Base-by-base conservation (phyloP, 2,113 vertebrate genomes). In the Stegostoma tigrinum region DNA sequence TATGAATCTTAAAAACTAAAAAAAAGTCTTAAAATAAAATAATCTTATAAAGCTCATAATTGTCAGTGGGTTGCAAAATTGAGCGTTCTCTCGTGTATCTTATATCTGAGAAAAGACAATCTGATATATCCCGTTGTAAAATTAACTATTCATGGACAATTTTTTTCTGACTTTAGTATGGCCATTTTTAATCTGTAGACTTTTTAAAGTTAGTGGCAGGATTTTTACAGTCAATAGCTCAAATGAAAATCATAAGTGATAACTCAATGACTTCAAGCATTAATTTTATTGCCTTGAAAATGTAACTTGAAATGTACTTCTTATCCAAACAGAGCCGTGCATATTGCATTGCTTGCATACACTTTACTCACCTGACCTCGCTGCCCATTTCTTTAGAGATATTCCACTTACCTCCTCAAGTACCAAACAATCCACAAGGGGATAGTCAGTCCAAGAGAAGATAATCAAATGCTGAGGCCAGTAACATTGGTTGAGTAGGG, bases 221-320 rank as follows among this genome's bases (percentile, higher is more conserved):
- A 68, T 68, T 94, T 94, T 66, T 67, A 67, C 42, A 94, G n/a
- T 45, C 34, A 94, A 6, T 64, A 66, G 64, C 45, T 94, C 17
- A 68, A 94, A 67, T 68, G n/a, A 64, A 42, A 94, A 94, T 94
- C 91, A 94, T 68, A 94, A 94, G 55, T 19, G 38, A 68, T 94
- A n/a, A 94, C 34, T 94, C 66, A 68, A 68, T 66, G 19, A 24
- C 12, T 24, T 68, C 67, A 68, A 68, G 23, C 64, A 23, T n/a
- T 68, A 94, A 94, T 27, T 94, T 21, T 68, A 94, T 67, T 68
- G 38, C 91, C 38, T 21, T 48, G 48, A 48, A 48, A 48, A 48
- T 48, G 68, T 68, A 66, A 94, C n/a, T n/a, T 66, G 38, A 94
- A 64, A 68, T 87, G 66, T 68, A 67, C 64, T 68, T 23, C 23